Conservation (phyloP, 2,888 invertebrate species). For the Leucoma salicis region DNA sequence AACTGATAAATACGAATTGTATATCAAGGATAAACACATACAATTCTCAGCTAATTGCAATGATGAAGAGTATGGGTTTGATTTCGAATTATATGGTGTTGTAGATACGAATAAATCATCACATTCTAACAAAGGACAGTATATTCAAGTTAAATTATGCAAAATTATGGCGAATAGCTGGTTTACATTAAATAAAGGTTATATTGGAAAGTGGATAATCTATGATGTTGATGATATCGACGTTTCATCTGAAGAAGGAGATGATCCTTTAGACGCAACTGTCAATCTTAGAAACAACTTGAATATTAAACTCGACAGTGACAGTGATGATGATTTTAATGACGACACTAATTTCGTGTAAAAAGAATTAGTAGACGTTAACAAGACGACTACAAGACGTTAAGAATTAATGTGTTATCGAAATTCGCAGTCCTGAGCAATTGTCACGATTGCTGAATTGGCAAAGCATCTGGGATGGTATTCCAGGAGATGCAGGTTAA, state of each 20-base stretch:
- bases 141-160: slow-evolving; percentile 53
- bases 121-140: slow-evolving; percentile 64
- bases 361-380: slow-evolving; percentile 3
- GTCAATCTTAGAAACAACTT: slow-evolving; percentile 29
- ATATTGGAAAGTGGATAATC: slow-evolving; percentile 57
- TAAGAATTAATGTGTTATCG: too few species aligned
- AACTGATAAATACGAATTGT: slow-evolving; percentile 53
- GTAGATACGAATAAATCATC: slow-evolving; percentile 41
- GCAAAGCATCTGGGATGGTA: too few species aligned
- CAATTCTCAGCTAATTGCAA: slow-evolving; percentile 48
- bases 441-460: too few species aligned
- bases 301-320: slow-evolving; percentile 35
- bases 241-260: slow-evolving; percentile 59
- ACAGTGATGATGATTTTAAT: slow-evolving; percentile 44
- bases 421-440: too few species aligned
- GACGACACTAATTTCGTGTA: slow-evolving; percentile 19
- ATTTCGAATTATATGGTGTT: slow-evolving; percentile 62
- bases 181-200: slow-evolving; percentile 52
- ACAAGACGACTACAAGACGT: too few species aligned
- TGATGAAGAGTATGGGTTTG: slow-evolving; percentile 56
- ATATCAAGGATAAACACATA: slow-evolving; percentile 45
- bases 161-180: slow-evolving; percentile 59
- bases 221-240: slow-evolving; percentile 63
- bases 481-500: too few species aligned
- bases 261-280: slow-evolving; percentile 18